Evolutionary conservation across 2,888 invertebrate genomes (phyloP).

Genomic region (Bimastos eiseni): DNA sequence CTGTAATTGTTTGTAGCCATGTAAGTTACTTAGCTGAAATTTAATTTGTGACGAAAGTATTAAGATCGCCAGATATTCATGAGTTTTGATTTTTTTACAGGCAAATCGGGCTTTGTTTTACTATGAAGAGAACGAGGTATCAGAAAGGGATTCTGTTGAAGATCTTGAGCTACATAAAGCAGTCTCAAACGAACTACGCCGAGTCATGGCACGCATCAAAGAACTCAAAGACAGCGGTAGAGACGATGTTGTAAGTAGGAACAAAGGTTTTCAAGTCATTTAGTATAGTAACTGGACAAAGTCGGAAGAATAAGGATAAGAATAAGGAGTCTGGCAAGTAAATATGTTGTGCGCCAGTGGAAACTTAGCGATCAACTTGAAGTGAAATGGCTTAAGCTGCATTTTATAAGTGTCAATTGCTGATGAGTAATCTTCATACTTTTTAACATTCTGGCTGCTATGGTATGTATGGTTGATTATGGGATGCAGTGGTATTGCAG

Average conservation of each 20-base stretch:
- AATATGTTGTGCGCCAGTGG: not conserved
- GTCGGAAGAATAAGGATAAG: not conserved
- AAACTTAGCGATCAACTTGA: too few species aligned
- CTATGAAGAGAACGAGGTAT: constrained; percentile 75
- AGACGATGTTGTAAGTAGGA: constrained; percentile 39
- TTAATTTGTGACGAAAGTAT: not conserved
- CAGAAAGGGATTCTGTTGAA: constrained; percentile 70
- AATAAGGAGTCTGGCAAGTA: not conserved
- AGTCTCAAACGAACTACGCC: constrained; percentile 74
- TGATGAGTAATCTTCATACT: too few species aligned
- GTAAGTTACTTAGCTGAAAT: not conserved
- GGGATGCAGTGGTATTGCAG: too few species aligned
- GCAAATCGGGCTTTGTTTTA: constrained; percentile 44
- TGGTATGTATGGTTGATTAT: too few species aligned
- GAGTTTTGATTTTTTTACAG: constrained; percentile 30
- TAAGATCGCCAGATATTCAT: not conserved
- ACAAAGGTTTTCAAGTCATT: not conserved
- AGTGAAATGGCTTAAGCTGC: too few species aligned
- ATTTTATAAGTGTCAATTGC: too few species aligned
- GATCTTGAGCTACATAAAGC: constrained; percentile 73
- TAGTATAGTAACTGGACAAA: not conserved
- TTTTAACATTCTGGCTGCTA: too few species aligned
- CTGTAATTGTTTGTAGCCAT: not conserved
- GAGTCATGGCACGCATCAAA: constrained; percentile 71
- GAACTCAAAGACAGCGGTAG: constrained; percentile 47